Evolutionary conservation across 2,113 vertebrate genomes (phyloP).

Genomic region (Leucosticte australis): DNA sequence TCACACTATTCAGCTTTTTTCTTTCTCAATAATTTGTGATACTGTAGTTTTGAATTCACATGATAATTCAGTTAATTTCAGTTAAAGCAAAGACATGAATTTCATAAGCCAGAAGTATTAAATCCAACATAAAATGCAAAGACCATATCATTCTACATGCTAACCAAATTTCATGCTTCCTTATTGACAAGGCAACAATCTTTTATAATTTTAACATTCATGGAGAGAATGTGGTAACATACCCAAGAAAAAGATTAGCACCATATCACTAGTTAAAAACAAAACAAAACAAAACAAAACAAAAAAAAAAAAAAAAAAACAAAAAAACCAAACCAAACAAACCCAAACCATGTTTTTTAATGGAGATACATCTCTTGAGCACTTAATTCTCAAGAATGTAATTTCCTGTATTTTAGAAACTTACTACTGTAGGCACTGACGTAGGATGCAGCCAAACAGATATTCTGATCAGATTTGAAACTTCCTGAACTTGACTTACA

Average conservation of each 20-base stretch:
- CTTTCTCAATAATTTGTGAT: neutral
- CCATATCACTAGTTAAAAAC: neutral
- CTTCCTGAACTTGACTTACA: constrained; percentile 5
- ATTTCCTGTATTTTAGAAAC: constrained; percentile 11
- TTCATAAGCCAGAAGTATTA: neutral
- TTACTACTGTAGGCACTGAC: neutral
- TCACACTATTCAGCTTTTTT: neutral
- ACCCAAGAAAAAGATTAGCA: neutral
- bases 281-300: neutral
- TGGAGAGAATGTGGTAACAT: neutral
- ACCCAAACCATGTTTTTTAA: neutral
- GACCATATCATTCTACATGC: neutral
- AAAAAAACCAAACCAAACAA: neutral
- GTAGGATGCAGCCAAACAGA: neutral
- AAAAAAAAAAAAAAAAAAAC: neutral
- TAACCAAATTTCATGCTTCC: neutral
- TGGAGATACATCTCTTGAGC: neutral
- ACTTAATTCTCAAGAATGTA: neutral
- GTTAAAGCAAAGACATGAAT: neutral
- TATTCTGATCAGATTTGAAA: constrained; percentile 12
- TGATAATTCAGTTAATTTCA: neutral
- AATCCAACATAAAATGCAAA: neutral
- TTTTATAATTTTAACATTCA: neutral
- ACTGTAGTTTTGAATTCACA: neutral
- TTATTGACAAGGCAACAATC: neutral